Base-by-base conservation (phyloP, 2,113 vertebrate species). In the Takifugu bimaculatus region DNA sequence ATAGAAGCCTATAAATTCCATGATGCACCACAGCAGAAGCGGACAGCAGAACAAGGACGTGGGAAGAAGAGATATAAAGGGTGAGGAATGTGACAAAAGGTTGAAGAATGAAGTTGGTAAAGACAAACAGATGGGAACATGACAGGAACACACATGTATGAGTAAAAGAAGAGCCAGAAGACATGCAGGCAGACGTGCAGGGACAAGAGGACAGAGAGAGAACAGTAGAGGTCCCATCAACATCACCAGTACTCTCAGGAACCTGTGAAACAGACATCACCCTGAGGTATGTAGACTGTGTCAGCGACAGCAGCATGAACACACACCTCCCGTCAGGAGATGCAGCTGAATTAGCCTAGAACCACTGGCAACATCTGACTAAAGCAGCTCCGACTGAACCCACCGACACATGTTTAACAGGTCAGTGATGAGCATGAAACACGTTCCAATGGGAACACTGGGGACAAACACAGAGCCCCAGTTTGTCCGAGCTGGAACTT, bases 1-100 rank as follows among this genome's bases (percentile, higher is more conserved):
- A 0, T 99, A 99, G 91, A 99, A 99, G 43, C 95, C 97, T 99
- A 86, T 59, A 56, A 2, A 44, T 81, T 81, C 81, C 85, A 85
- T 13, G 62, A 78, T 71, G 77, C 80, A 63, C 64, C 72, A 62
- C 53, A 26, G 80, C 68, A 47, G 15, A 27, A n/a, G 12, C 45
- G 4, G 45, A 7, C 45, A 7, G n/a, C 12, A 29, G 25, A 49
- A 14, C 9, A 26, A 13, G 13, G n/a, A 11, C n/a, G 12, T 0
- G 12, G n/a, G 1, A 25, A 50, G n/a, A 25, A 50, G n/a, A n/a
- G n/a, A 25, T 20, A 13, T 50, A 61, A 50, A 65, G 13, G 32
- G 28, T 60, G 50, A 10, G 53, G 51, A 43, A 63, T 13, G 50
- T 56, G 53, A 66, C 47, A 52, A 54, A 26, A 50, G 27, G 35